Conservation (phyloP, 1,140 invertebrate genomes). For the Eciton burchellii region DNA sequence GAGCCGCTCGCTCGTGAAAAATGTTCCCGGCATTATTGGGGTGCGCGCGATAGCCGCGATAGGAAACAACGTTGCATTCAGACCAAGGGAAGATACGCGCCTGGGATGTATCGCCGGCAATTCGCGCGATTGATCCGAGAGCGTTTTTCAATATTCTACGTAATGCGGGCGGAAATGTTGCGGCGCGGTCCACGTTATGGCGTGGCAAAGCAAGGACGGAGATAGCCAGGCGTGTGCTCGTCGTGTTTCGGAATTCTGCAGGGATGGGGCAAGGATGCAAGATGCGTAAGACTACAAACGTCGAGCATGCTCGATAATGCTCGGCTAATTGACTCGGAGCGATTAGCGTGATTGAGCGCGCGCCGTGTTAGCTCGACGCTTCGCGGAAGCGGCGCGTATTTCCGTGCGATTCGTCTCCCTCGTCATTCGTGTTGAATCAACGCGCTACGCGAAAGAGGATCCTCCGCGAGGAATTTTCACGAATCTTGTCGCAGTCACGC, state of each 20-base stretch:
- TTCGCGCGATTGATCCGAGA: constrained; percentile 55
- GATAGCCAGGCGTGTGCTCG: neutral
- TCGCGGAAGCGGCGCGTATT: too few species aligned
- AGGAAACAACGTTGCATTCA: constrained; percentile 58
- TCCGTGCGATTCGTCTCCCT: too few species aligned
- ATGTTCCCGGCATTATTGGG: constrained; percentile 42
- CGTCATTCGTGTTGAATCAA: too few species aligned
- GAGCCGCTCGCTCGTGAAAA: constrained; percentile 47
- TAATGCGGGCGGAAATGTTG: constrained; percentile 50
- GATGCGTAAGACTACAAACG: too few species aligned
- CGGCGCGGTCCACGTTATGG: constrained; percentile 10
- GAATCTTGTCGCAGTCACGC: too few species aligned
- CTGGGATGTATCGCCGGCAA: constrained; percentile 3
- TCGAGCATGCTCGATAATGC: too few species aligned
- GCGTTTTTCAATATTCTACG: constrained; percentile 63
- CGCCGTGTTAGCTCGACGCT: too few species aligned
- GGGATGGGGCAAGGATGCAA: too few species aligned
- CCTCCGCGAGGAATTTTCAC: too few species aligned
- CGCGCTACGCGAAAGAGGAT: too few species aligned
- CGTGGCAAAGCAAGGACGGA: neutral
- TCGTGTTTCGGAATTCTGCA: neutral
- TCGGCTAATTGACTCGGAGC: too few species aligned
- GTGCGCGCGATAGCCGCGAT: constrained; percentile 44
- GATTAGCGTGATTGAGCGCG: too few species aligned
- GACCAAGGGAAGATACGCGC: constrained; percentile 50